These are phyloP conservation scores for Peromyscus aztecus DNA, from an alignment of 2,797 vertebrate species.

Conservation along the genomic window DNA sequence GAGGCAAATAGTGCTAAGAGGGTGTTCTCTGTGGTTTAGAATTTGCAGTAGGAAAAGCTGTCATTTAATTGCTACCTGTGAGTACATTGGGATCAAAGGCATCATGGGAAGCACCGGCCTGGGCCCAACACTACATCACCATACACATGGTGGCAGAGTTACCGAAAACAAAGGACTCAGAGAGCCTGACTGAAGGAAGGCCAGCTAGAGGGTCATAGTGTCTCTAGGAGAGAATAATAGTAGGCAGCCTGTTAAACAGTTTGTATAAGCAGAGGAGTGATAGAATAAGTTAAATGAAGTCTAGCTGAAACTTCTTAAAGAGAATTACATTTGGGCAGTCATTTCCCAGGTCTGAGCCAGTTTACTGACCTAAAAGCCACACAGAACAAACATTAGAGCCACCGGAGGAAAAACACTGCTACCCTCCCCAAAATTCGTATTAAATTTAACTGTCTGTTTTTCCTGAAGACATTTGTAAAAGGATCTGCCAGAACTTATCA, in stretches of 20 bases:
- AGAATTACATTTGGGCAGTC: neutral
- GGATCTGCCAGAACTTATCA: neutral
- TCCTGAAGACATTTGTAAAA: neutral
- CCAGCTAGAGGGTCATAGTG: neutral
- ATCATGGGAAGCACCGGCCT: fast-evolving
- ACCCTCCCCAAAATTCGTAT: neutral
- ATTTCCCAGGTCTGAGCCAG: neutral
- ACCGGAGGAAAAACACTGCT: neutral
- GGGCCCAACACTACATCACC: neutral
- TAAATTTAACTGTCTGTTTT: neutral
- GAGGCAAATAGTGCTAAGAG: neutral
- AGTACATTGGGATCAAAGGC: neutral
- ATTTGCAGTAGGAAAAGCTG: neutral
- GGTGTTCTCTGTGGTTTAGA: neutral
- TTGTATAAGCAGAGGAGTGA: neutral
- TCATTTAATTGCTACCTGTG: neutral
- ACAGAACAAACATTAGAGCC: neutral
- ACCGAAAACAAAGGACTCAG: neutral
- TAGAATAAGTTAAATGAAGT: neutral
- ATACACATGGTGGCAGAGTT: neutral
- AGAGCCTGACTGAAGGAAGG: neutral
- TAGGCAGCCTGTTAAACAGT: neutral
- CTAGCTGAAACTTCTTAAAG: neutral
- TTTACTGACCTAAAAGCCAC: neutral
- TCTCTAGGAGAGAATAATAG: neutral